These are phyloP conservation scores for Sycobia sp. DNA, from an alignment of 1,140 invertebrate genomes.

Conservation along the genomic window DNA sequence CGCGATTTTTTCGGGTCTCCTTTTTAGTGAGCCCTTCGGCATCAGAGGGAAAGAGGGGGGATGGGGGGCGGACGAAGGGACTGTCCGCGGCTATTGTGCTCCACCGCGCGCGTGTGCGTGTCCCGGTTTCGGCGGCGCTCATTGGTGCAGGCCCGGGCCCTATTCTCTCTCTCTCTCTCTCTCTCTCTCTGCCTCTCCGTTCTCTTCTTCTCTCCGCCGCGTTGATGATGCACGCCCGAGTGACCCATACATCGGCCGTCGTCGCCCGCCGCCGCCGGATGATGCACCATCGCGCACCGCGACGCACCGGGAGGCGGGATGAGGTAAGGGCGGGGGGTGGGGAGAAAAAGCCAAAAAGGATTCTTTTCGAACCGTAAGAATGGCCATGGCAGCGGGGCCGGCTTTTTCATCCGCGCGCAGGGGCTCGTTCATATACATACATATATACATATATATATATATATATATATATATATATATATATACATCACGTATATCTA, in stretches of 20 bases:
- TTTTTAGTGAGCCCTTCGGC: background rate
- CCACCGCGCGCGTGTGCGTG: background rate
- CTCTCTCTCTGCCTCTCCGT: no score
- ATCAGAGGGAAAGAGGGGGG: no score
- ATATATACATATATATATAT: no score
- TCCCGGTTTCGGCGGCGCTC: background rate
- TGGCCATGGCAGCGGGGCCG: background rate
- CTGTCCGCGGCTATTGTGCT: no score
- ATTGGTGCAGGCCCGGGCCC: background rate
- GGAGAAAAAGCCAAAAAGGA: no score
- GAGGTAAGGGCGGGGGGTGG: background rate
- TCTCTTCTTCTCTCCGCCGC: background rate
- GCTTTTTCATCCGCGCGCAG: no score
- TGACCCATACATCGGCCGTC: constrained; percentile 2
- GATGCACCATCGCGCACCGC: background rate
- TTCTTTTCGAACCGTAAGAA: constrained; percentile 10
- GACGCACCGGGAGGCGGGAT: background rate
- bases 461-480: no score
- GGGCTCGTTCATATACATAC: no score
- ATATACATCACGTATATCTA: no score
- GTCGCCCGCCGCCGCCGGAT: background rate
- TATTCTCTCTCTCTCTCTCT: background rate
- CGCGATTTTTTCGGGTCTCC: background rate
- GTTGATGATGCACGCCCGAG: background rate
- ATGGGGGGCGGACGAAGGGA: background rate